A percentile compares a stretch with the other conserved stretches of the same genome.
Conservation (phyloP, 2,888 invertebrate species). For the Meloe dianella region DNA sequence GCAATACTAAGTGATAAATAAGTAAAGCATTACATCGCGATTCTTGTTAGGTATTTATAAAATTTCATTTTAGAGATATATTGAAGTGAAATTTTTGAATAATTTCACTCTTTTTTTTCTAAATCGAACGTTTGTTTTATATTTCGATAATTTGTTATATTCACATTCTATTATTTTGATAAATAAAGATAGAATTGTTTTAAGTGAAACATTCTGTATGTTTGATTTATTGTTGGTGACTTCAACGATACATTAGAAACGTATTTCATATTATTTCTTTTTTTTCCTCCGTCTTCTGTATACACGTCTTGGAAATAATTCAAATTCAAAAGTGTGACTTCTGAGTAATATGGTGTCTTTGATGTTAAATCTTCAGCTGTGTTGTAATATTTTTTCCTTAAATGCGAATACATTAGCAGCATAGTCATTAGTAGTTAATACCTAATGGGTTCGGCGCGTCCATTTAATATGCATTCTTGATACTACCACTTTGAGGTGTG, state of each 20-base stretch:
- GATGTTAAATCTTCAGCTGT: neutral
- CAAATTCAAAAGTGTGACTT: conserved; percentile 6
- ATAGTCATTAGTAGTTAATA: conserved; percentile 14
- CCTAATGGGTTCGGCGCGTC: conserved; percentile 21
- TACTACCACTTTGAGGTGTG: conserved; percentile 20
- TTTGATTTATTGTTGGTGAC: neutral
- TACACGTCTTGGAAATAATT: neutral
- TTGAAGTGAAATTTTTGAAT: no score
- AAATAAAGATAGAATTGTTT: no score
- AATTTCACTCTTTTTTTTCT: no score
- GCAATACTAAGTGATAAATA: no score
- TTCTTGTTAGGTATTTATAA: no score
- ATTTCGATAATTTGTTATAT: no score
- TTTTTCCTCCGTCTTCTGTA: neutral
- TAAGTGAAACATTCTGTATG: neutral
- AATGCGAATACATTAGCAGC: conserved; percentile 8
- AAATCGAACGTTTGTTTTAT: no score
- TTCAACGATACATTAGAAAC: neutral
- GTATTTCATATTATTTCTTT: neutral
- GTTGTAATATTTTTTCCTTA: neutral
- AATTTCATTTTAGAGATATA: no score
- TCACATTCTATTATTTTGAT: no score
- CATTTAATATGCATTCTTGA: conserved; percentile 25
- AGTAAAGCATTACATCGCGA: no score
- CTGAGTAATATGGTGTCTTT: neutral